phyloP scores from a whole-genome alignment of 2,888 invertebrate genomes.

The Chloromyia formosa region DNA sequence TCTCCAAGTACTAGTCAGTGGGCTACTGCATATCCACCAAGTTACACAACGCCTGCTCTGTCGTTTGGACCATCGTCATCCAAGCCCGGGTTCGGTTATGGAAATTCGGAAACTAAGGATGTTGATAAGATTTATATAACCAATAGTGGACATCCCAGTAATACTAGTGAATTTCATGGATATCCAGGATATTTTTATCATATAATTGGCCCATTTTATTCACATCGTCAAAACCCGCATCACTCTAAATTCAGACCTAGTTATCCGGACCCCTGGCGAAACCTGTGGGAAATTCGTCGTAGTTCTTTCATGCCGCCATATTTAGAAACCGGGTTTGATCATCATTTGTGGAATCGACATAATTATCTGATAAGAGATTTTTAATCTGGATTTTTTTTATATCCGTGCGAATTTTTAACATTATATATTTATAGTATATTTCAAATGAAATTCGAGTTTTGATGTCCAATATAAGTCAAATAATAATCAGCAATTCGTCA shows the following conservation, averaged over 20 bases:
- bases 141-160: no score
- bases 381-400: no score
- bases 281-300: neutral
- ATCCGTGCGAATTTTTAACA: no score
- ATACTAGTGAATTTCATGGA: no score
- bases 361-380: no score
- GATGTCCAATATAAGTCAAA: no score
- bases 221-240: neutral
- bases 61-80: neutral
- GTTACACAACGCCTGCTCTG: neutral
- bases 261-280: constrained; percentile 25
- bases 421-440: no score
- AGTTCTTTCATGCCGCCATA: neutral
- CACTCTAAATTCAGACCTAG: constrained; percentile 3
- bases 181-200: no score
- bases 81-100: neutral
- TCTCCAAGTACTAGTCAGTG: neutral
- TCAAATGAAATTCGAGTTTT: no score
- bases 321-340: neutral
- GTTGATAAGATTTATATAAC: neutral
- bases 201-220: neutral
- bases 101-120: neutral
- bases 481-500: no score
- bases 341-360: neutral
- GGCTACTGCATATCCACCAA: neutral